Conservation (phyloP, 2,113 vertebrate species). For the Empidonax traillii region DNA sequence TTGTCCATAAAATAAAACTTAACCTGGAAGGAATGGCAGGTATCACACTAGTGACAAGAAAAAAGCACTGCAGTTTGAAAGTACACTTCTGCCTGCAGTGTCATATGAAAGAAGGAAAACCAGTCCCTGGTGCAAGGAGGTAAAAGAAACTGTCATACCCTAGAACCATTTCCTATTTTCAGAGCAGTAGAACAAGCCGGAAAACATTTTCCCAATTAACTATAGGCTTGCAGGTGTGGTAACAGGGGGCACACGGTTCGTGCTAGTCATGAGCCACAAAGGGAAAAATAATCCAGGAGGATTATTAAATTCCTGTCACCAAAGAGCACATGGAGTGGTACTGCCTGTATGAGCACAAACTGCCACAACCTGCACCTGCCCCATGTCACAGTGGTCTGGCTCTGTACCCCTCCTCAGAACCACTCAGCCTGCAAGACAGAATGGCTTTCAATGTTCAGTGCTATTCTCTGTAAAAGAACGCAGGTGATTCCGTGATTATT, state of each 20-base stretch:
- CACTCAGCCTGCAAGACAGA: background rate
- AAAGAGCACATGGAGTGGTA: fast-evolving
- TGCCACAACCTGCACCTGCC: background rate
- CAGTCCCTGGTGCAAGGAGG: background rate
- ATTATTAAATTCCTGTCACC: background rate
- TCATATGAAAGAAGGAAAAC: background rate
- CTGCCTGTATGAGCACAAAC: fast-evolving
- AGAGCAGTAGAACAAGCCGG: background rate
- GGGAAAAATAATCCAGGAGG: background rate
- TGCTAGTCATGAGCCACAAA: background rate
- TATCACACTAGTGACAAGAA: background rate
- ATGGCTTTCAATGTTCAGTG: background rate
- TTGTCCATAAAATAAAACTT: background rate
- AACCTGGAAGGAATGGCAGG: background rate
- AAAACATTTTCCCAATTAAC: background rate
- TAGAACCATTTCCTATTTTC: background rate
- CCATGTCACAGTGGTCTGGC: background rate
- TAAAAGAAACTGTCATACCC: background rate
- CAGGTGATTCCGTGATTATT: background rate
- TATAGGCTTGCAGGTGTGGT: background rate
- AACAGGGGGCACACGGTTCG: background rate
- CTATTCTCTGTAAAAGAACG: background rate
- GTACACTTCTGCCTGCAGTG: background rate
- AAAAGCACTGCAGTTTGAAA: background rate
- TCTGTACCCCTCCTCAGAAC: background rate